These are phyloP conservation scores for Diadophis punctatus DNA, from an alignment of 2,113 vertebrate species.

Conservation along the genomic window DNA sequence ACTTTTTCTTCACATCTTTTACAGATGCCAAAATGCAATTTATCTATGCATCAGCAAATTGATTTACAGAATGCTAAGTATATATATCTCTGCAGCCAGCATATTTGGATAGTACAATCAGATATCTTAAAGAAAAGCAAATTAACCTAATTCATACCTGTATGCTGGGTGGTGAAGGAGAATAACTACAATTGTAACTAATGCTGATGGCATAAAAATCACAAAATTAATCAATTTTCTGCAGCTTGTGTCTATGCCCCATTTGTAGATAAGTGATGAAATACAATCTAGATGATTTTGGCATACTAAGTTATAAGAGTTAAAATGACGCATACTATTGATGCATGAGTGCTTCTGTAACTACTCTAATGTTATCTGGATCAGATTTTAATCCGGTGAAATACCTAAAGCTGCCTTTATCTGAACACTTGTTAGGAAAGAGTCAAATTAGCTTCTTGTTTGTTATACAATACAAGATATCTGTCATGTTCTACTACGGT, in stretches of 20 bases:
- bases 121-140: background rate
- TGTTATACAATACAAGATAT: background rate
- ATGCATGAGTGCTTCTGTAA: background rate
- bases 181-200: background rate
- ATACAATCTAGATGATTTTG: background rate
- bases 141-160: background rate
- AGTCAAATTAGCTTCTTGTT: background rate
- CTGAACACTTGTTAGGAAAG: background rate
- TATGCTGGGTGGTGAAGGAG: background rate
- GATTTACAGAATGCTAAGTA: background rate
- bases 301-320: background rate
- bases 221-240: background rate
- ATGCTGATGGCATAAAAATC: background rate
- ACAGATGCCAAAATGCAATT: no score
- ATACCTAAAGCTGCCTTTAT: background rate
- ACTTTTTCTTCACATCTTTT: no score
- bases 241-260: background rate
- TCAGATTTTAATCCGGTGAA: background rate
- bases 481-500: background rate
- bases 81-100: no score
- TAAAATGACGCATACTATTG: background rate
- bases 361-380: background rate
- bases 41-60: background rate
- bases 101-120: background rate
- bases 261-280: background rate